Conservation (phyloP, 1,140 invertebrate genomes). For the Nomia melanderi region DNA sequence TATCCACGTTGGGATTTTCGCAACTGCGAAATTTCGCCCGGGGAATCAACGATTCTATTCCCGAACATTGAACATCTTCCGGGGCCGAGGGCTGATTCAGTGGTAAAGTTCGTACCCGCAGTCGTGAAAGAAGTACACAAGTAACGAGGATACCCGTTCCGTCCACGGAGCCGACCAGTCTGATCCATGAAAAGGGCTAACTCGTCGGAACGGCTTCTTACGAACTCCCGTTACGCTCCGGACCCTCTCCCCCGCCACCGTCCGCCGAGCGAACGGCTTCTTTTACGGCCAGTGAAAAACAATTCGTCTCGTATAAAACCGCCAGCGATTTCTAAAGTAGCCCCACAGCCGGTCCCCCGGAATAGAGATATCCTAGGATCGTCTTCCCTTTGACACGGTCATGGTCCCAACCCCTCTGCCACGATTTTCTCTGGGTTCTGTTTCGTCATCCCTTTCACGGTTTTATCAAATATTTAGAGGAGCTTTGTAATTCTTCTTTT, state of each 20-base stretch:
- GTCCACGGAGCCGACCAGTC: conserved; percentile 23
- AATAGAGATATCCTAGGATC: neutral
- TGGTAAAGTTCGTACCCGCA: conserved; percentile 51
- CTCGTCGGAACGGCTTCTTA: conserved; percentile 40
- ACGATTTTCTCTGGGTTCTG: conserved; percentile 20
- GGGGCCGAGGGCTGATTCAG: conserved; percentile 40
- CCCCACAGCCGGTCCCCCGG: neutral
- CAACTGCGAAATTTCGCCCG: conserved; percentile 32
- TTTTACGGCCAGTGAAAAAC: conserved; percentile 60
- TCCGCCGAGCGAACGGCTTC: conserved; percentile 6
- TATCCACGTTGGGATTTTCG: conserved; percentile 15
- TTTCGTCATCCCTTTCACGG: neutral
- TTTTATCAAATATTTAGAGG: too few relatives aligned
- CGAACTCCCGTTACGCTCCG: conserved; percentile 25
- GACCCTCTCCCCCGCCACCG: neutral
- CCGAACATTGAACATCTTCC: conserved; percentile 48
- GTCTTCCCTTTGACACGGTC: neutral
- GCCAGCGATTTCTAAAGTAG: conserved; percentile 26
- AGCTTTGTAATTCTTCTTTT: too few relatives aligned
- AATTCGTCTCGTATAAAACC: conserved; percentile 55
- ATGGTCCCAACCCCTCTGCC: neutral
- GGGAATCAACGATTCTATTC: conserved; percentile 33
- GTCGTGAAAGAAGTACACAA: conserved; percentile 49
- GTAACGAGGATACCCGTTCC: conserved; percentile 35
- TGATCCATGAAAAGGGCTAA: conserved; percentile 43